Conservation (phyloP, 1,140 invertebrate species). For the Drosophila nasuta region DNA sequence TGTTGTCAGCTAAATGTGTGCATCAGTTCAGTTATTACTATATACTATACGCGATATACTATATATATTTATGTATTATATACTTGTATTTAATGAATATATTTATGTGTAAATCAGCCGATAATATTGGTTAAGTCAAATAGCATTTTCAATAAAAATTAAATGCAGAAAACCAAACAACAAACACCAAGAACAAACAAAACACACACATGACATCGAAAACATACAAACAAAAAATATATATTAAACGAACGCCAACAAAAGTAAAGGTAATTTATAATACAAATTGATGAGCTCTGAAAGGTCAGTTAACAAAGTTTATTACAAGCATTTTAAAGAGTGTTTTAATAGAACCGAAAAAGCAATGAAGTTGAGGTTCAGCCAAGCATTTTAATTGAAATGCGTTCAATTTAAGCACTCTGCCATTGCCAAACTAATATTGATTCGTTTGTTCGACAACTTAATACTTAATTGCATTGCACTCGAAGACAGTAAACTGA, state of each 20-base stretch:
- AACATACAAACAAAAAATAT: conserved; percentile 24
- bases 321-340: not conserved
- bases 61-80: conserved; percentile 25
- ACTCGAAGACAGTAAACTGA: not conserved
- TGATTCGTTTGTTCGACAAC: not conserved
- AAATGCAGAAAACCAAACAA: conserved; percentile 38
- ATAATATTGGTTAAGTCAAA: conserved; percentile 52
- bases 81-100: conserved; percentile 30
- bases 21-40: conserved; percentile 21
- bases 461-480: conserved; percentile 7
- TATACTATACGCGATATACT: not conserved
- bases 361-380: not conserved
- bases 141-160: conserved; percentile 69
- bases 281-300: conserved; percentile 14
- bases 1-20: conserved; percentile 22
- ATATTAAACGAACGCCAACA: conserved; percentile 56
- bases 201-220: not conserved
- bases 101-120: conserved; percentile 54
- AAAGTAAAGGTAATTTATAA: conserved; percentile 60
- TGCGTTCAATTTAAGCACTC: not conserved
- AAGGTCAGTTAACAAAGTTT: conserved; percentile 19
- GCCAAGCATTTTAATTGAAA: not conserved
- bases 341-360: not conserved
- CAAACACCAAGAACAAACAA: not conserved
- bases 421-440: not conserved